phyloP scores from a whole-genome alignment of 1,140 invertebrate species.

The Drosophila auraria region DNA sequence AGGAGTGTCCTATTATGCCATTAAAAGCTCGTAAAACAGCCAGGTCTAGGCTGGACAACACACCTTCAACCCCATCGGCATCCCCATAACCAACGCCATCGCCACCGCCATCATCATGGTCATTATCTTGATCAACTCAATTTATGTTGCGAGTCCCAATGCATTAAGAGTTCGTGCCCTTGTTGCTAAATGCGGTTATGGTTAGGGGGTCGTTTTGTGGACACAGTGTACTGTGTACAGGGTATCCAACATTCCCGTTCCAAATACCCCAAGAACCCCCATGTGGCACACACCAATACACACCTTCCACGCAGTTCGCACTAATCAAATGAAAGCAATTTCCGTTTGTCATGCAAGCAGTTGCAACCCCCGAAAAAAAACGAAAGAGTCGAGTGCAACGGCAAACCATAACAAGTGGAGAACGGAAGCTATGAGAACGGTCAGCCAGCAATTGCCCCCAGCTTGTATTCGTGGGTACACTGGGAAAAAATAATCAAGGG shows the following conservation, averaged over 20 bases:
- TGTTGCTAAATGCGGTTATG: constrained; percentile 59
- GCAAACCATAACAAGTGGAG: constrained; percentile 29
- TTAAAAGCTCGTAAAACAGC: constrained; percentile 51
- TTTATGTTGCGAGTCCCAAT: constrained; percentile 45
- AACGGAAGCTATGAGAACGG: constrained; percentile 74
- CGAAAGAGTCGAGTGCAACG: constrained; percentile 61
- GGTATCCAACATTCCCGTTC: constrained; percentile 9
- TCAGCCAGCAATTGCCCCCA: constrained; percentile 63
- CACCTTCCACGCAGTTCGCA: constrained; percentile 54
- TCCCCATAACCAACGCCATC: constrained; percentile 8
- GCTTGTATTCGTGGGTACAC: constrained; percentile 13
- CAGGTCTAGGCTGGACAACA: constrained; percentile 43
- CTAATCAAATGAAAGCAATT: constrained; percentile 76
- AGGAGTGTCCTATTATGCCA: constrained; percentile 39
- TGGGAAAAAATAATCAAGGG: not conserved
- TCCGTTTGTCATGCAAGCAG: constrained; percentile 73
- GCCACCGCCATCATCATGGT: constrained; percentile 28
- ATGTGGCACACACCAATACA: constrained; percentile 20
- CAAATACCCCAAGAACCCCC: constrained; percentile 6
- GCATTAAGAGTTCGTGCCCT: constrained; percentile 68
- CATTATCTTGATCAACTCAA: constrained; percentile 50
- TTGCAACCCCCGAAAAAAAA: constrained; percentile 47
- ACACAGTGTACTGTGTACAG: not conserved
- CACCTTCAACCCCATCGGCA: constrained; percentile 34
- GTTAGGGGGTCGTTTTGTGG: constrained; percentile 43